A percentile compares a stretch with the other conserved stretches of the same genome.
Evolutionary conservation across 1,140 invertebrate genomes (phyloP).

Genomic region (Drosophila elegans): DNA sequence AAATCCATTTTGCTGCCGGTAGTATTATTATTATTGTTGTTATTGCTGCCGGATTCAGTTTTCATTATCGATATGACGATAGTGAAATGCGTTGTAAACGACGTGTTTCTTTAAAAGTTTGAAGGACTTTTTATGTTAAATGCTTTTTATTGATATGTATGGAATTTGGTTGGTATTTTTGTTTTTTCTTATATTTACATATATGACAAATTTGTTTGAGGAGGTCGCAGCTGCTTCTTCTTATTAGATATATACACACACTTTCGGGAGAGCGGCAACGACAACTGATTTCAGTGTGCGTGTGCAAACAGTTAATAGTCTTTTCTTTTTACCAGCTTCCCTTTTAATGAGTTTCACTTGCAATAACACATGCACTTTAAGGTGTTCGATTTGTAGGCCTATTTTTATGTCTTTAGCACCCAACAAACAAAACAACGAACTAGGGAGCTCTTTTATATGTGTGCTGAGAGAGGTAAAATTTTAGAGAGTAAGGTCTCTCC

Average conservation of each 20-base stretch:
- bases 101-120: slow-evolving; percentile 9
- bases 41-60: slow-evolving; percentile 66
- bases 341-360: slow-evolving; percentile 57
- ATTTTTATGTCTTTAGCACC: slow-evolving; percentile 36
- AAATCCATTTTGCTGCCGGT: slow-evolving; percentile 85
- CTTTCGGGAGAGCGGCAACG: not conserved
- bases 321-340: slow-evolving; percentile 31
- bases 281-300: not conserved
- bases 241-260: slow-evolving; percentile 28
- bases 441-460: slow-evolving; percentile 53
- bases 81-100: slow-evolving; percentile 5
- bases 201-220: slow-evolving; percentile 21
- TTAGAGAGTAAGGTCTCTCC: slow-evolving; percentile 4
- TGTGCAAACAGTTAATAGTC: slow-evolving; percentile 36
- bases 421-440: slow-evolving; percentile 57
- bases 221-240: slow-evolving; percentile 17
- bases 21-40: slow-evolving; percentile 46
- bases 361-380: slow-evolving; percentile 43
- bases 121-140: slow-evolving; percentile 1
- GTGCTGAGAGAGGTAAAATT: slow-evolving; percentile 31
- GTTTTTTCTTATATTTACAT: slow-evolving; percentile 6
- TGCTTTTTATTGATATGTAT: slow-evolving; percentile 37
- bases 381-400: slow-evolving; percentile 30
- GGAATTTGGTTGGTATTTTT: slow-evolving; percentile 9
- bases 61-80: slow-evolving; percentile 67